These are phyloP conservation scores for Styela plicata DNA, from an alignment of 23 tunicate genomes.

Conservation along the genomic window DNA sequence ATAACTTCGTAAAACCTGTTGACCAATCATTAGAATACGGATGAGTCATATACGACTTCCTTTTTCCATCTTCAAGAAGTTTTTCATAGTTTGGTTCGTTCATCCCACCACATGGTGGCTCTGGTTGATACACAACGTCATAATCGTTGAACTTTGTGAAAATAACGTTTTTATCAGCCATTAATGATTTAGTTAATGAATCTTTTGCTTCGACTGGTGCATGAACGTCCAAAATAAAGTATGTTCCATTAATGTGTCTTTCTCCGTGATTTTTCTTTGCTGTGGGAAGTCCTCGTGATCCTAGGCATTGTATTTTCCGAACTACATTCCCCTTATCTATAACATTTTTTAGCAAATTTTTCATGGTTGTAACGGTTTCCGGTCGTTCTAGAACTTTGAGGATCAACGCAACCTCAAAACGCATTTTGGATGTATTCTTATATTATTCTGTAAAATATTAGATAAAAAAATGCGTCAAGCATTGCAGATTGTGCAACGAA, in stretches of 20 bases:
- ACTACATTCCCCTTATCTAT: slow-evolving; percentile 53
- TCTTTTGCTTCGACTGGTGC: not conserved
- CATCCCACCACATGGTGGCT: slow-evolving; percentile 56
- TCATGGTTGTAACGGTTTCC: slow-evolving; percentile 46
- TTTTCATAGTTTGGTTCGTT: slow-evolving; percentile 39
- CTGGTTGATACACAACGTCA: slow-evolving; percentile 34
- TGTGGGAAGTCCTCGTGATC: slow-evolving; percentile 59
- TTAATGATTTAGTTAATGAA: slow-evolving; percentile 34
- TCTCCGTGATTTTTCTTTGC: slow-evolving; percentile 16
- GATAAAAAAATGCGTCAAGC: too few species aligned
- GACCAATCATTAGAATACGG: not conserved
- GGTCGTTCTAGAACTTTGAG: slow-evolving; percentile 34
- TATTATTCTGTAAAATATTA: too few species aligned
- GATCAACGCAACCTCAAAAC: slow-evolving; percentile 73
- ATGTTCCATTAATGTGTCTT: slow-evolving; percentile 45
- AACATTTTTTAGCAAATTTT: slow-evolving; percentile 32
- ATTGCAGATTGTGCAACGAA: too few species aligned
- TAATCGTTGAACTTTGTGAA: not conserved
- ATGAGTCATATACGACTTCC: not conserved
- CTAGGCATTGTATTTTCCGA: slow-evolving; percentile 76
- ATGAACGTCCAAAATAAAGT: slow-evolving; percentile 56
- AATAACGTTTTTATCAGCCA: slow-evolving; percentile 36
- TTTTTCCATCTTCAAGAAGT: slow-evolving; percentile 35
- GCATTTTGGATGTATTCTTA: slow-evolving; percentile 74
- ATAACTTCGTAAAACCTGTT: not conserved